Percentiles rank a stretch among this genome's conserved stretches.
Conservation (phyloP, 2,113 vertebrate species). For the Thryonomys swinderianus region DNA sequence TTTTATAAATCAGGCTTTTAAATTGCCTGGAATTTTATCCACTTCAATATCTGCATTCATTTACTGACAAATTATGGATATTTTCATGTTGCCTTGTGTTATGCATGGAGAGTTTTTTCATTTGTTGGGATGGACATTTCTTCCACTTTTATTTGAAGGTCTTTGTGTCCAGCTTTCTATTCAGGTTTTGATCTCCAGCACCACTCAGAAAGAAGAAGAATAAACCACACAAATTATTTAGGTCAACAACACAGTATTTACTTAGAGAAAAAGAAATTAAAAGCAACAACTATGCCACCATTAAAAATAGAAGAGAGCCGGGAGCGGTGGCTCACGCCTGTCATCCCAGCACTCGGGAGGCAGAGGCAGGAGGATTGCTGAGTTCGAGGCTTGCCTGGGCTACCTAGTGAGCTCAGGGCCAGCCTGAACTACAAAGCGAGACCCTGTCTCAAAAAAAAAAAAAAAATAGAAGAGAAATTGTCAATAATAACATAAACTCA, state of each 20-base stretch:
- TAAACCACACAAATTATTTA: neutral
- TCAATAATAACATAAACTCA: neutral
- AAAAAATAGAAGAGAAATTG: neutral
- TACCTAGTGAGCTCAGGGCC: too few species aligned
- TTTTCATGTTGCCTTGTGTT: neutral
- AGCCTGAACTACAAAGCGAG: too few species aligned
- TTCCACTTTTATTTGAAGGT: neutral
- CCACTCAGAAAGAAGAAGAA: neutral
- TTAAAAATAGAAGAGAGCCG: too few species aligned
- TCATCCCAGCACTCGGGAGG: too few species aligned
- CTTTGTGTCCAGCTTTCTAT: neutral
- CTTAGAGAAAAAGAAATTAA: neutral
- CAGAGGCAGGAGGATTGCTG: too few species aligned
- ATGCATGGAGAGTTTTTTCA: neutral
- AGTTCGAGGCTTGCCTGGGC: too few species aligned
- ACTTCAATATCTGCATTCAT: neutral
- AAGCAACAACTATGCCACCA: neutral
- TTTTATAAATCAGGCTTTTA: neutral
- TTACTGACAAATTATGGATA: neutral
- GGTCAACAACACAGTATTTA: neutral
- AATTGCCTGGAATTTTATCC: neutral
- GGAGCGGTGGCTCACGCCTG: too few species aligned
- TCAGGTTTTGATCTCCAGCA: neutral
- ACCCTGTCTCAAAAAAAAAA: too few species aligned
- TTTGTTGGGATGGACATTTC: neutral